Base-by-base conservation (phyloP, 92 coral and sea anemone genomes). In the Zoanthus gigantus region DNA sequence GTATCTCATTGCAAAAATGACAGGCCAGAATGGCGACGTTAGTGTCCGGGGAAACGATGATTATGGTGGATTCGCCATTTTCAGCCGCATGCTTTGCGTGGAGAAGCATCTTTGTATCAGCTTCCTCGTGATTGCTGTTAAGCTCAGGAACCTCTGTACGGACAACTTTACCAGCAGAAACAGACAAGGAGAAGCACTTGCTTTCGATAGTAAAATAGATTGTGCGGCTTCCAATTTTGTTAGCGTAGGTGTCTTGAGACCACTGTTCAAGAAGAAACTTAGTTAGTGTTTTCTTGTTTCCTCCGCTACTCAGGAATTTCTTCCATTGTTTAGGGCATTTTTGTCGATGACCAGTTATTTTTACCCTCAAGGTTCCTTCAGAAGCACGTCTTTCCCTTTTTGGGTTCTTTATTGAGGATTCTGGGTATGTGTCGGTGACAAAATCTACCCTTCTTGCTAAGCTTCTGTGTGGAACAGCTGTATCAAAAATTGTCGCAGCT, bases 241-340 rank as follows among this genome's bases (percentile, higher is more conserved):
- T 65, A 31, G 65, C 88, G 32, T 87, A 87, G 72, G 31, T 90
- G 66, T 91, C 91, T 37, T 84, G 52, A 23, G 89, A 88, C 91
- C 93, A 81, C 69, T 90, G 88, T 60, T 90, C 69, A 69, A 91
- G 91, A 48, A 88, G 76, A 83, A 87, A 91, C 72, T 69, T 53
- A 30, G 82, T 78, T 14, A 87, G 78, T 66, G 78, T 83, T 14
- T 10, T 82, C 74, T 91, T 91, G 82, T 91, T 91, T 61, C 88
- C 94, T 47, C 94, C 89, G 15, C 79, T 50, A 66, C 87, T 78
- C 56, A 88, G 58, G 71, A 88, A 88, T 77, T 83, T 91, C 73
- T 84, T 91, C 89, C 94, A 88, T 16, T 91, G 94, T 34, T 88
- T 83, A 46, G 91, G 94, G 63, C 91, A 91, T 57, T 78, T 88